phyloP scores from a whole-genome alignment of 1,140 invertebrate species.

The Anthonomus grandis region DNA sequence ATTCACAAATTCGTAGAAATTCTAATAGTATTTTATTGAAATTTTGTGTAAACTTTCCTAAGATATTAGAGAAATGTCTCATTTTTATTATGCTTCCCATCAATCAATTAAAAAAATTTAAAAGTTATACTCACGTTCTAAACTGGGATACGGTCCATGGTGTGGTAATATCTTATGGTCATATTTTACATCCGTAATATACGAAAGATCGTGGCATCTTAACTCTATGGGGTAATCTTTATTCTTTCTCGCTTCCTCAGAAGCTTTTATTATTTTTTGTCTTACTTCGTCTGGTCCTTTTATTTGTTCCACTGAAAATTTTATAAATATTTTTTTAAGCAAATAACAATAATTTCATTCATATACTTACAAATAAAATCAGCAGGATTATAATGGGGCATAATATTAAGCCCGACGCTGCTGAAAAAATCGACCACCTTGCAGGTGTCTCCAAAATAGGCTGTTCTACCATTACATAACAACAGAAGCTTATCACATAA shows the following conservation, averaged over 20 bases:
- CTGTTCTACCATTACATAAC: constrained; percentile 72
- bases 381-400: constrained; percentile 81
- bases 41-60: too few relatives aligned
- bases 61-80: too few relatives aligned
- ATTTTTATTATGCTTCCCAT: too few relatives aligned
- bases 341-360: too few relatives aligned
- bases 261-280: constrained; percentile 66
- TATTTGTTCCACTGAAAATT: constrained; percentile 70
- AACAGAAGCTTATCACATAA: constrained; percentile 81
- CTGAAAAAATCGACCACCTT: constrained; percentile 76
- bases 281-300: constrained; percentile 66
- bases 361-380: constrained; percentile 78
- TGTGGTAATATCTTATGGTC: constrained; percentile 37
- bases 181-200: constrained; percentile 44
- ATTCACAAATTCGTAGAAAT: too few relatives aligned
- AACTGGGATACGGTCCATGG: constrained; percentile 42
- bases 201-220: constrained; percentile 38
- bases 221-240: constrained; percentile 58
- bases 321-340: constrained; percentile 2
- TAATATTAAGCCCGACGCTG: constrained; percentile 68
- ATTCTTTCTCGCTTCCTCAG: constrained; percentile 57
- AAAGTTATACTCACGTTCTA: constrained; percentile 46
- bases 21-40: too few relatives aligned
- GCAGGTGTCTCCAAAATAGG: constrained; percentile 75
- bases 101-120: too few relatives aligned